Conservation (phyloP, 2,888 invertebrate genomes). For the Synanthedon formicaeformis region DNA sequence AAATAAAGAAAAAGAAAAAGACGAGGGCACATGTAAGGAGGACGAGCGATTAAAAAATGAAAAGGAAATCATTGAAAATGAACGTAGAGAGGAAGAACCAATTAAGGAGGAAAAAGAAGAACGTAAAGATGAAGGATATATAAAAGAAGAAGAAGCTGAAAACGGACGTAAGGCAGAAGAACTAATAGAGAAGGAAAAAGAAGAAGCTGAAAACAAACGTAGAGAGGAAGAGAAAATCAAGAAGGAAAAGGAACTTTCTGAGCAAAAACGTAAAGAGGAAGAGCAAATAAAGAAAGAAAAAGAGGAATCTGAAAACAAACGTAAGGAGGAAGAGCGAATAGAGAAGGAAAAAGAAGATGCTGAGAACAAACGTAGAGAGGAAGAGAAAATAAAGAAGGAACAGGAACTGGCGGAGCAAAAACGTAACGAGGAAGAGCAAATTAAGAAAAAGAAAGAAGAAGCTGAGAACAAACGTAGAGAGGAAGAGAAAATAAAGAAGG, state of each 20-base stretch:
- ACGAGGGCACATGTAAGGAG: background rate
- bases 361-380: background rate
- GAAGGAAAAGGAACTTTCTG: background rate
- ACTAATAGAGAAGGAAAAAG: background rate
- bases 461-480: slow-evolving; percentile 1
- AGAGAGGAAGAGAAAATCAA: background rate
- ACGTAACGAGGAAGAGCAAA: background rate
- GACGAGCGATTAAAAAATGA: slow-evolving; percentile 2
- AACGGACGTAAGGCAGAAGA: background rate
- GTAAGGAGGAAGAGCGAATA: background rate
- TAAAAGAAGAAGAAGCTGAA: background rate
- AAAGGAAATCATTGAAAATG: slow-evolving; percentile 1
- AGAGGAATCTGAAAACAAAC: background rate
- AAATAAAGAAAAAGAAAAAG: background rate
- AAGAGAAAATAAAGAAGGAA: background rate
- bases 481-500: slow-evolving; percentile 1
- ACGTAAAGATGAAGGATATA: background rate
- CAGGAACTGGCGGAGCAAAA: background rate
- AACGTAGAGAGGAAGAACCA: slow-evolving; percentile 1
- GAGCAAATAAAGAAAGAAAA: background rate
- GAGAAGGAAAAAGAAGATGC: background rate
- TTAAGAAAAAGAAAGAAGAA: background rate
- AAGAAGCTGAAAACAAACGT: background rate
- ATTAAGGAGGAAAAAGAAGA: background rate
- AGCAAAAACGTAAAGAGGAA: background rate